A percentile compares a stretch with the other conserved stretches of the same genome.
Conservation (phyloP, 2,888 invertebrate species). For the Leptopilina drosophilae region DNA sequence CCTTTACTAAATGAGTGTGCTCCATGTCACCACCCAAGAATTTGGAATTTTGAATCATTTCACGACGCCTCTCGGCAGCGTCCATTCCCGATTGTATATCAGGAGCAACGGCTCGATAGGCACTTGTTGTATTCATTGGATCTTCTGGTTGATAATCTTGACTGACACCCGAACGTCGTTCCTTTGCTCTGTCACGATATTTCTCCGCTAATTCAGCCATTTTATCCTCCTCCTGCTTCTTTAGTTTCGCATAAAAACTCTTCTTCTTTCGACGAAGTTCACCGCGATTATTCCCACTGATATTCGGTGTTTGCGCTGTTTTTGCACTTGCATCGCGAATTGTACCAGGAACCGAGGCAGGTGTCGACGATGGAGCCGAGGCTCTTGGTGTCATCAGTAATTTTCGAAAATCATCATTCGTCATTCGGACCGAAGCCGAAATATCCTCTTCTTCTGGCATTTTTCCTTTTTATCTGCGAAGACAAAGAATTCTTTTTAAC, state of each 20-base stretch:
- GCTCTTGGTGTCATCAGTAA: conserved; percentile 95
- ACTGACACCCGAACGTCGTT: conserved; percentile 90
- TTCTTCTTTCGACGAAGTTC: conserved; percentile 95
- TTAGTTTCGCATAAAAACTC: conserved; percentile 94
- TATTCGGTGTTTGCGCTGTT: conserved; percentile 77
- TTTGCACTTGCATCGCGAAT: conserved; percentile 85
- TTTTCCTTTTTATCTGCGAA: conserved; percentile 53
- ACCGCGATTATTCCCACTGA: conserved; percentile 78
- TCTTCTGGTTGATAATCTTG: conserved; percentile 91
- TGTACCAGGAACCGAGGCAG: conserved; percentile 80
- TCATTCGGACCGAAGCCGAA: conserved; percentile 85
- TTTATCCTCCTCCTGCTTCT: conserved; percentile 96
- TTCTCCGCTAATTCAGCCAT: conserved; percentile 95
- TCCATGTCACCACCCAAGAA: conserved; percentile 99
- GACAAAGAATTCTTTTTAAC: neutral
- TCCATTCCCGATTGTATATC: conserved; percentile 96
- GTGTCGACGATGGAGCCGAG: conserved; percentile 80
- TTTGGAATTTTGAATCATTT: conserved; percentile 98
- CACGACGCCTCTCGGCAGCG: conserved; percentile 95
- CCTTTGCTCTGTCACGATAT: conserved; percentile 93
- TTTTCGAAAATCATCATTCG: conserved; percentile 98
- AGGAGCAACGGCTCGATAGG: conserved; percentile 96
- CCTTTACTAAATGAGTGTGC: conserved; percentile 99
- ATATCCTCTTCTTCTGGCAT: conserved; percentile 75
- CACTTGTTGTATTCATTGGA: conserved; percentile 90